Percentiles rank a stretch among this genome's conserved stretches.
Evolutionary conservation across 2,888 invertebrate genomes (phyloP).

Genomic region (Caenorhabditis zanzibari): DNA sequence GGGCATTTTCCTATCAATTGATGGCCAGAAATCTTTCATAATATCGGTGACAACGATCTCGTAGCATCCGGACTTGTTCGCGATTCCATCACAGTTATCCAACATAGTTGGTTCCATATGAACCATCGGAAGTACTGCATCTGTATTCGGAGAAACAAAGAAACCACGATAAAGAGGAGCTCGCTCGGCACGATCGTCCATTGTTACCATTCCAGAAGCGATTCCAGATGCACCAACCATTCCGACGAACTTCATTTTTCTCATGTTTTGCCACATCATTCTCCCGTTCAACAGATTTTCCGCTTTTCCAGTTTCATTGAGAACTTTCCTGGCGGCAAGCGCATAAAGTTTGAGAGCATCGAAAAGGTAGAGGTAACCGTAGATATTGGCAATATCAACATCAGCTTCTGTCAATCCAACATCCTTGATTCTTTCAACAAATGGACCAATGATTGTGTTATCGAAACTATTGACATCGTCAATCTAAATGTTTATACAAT

Average conservation of each 20-base stretch:
- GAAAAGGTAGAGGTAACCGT: conserved; percentile 75
- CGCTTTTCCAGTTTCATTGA: conserved; percentile 75
- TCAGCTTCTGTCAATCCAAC: conserved; percentile 71
- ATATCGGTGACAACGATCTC: conserved; percentile 76
- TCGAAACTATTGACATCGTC: conserved; percentile 77
- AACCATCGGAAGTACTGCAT: conserved; percentile 75
- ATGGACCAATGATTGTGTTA: conserved; percentile 72
- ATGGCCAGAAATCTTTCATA: conserved; percentile 76
- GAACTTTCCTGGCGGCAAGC: conserved; percentile 75
- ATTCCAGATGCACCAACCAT: conserved; percentile 73
- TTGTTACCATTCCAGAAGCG: conserved; percentile 69
- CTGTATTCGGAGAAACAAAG: conserved; percentile 73
- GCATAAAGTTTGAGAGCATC: conserved; percentile 78
- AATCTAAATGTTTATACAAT: conserved; percentile 67
- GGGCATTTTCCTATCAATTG: conserved; percentile 72
- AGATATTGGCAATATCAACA: conserved; percentile 75
- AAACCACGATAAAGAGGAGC: conserved; percentile 75
- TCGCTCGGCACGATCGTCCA: conserved; percentile 76
- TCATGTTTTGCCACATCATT: conserved; percentile 80
- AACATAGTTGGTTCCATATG: conserved; percentile 77
- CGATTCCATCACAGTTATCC: conserved; percentile 74
- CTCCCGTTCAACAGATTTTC: conserved; percentile 77
- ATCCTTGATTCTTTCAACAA: conserved; percentile 73
- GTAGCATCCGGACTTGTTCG: conserved; percentile 75
- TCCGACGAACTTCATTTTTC: conserved; percentile 77